phyloP scores from a whole-genome alignment of 2,797 vertebrate genomes.

The Todus mexicanus region DNA sequence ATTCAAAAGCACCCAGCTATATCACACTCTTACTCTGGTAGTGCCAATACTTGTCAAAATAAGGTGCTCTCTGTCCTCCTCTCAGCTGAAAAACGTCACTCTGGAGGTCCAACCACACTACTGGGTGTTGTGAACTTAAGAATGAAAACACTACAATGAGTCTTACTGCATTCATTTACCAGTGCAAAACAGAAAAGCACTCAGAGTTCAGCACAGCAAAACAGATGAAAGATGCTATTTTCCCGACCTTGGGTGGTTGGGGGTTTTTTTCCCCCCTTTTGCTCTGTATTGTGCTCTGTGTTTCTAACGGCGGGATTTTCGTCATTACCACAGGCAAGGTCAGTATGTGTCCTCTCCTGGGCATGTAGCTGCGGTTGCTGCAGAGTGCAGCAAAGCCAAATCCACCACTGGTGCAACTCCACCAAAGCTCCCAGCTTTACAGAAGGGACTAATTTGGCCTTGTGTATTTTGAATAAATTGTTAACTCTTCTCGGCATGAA shows the following conservation, averaged over 20 bases:
- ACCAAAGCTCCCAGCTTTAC: conserved; percentile 47
- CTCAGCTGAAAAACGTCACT: neutral
- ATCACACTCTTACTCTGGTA: neutral
- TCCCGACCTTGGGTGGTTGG: conserved; percentile 5
- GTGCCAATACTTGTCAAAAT: neutral
- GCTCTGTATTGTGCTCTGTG: neutral
- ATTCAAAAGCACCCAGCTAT: neutral
- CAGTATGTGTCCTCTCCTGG: neutral
- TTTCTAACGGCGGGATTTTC: neutral
- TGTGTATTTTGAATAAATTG: conserved; percentile 77
- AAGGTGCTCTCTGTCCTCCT: neutral
- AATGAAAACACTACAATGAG: neutral
- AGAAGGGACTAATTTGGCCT: conserved; percentile 64
- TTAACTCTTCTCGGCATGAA: conserved; percentile 80
- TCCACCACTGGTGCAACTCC: conserved; percentile 27
- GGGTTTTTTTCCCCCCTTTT: neutral
- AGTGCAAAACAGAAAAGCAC: neutral
- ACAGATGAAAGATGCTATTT: neutral
- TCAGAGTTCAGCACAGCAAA: neutral
- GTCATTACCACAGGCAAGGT: neutral
- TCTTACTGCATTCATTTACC: neutral
- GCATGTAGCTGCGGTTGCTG: neutral
- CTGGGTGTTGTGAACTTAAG: neutral
- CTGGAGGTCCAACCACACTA: neutral
- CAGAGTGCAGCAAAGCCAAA: neutral